Evolutionary conservation across 1,140 invertebrate species (phyloP).

Genomic region (Lordiphosa clarofinis): DNA sequence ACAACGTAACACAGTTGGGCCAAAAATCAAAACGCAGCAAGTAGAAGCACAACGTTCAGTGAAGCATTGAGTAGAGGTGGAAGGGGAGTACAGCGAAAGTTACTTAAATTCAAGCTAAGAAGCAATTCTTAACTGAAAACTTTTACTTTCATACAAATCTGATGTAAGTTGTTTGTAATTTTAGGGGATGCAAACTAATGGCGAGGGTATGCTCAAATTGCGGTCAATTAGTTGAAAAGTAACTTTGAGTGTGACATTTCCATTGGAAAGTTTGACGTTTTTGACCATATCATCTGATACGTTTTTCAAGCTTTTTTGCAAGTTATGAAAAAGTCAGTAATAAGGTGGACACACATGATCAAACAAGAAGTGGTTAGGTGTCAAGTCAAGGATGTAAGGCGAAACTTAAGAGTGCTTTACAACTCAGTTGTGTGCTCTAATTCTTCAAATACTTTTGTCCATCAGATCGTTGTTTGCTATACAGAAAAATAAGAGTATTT

Average conservation of each 20-base stretch:
- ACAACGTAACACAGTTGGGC: slow-evolving; percentile 62
- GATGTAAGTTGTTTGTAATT: slow-evolving; percentile 28
- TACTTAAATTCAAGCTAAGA: slow-evolving; percentile 64
- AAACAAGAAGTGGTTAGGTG: too few species aligned
- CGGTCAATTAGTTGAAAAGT: slow-evolving; percentile 8
- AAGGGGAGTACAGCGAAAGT: slow-evolving; percentile 19
- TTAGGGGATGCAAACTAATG: neutral
- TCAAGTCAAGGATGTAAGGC: too few species aligned
- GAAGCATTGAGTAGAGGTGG: neutral
- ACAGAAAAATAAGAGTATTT: too few species aligned
- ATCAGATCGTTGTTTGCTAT: too few species aligned
- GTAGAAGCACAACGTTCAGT: slow-evolving; percentile 8
- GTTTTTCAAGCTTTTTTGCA: too few species aligned
- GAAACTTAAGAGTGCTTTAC: too few species aligned
- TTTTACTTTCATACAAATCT: slow-evolving; percentile 50
- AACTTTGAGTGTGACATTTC: neutral
- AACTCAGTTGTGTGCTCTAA: too few species aligned
- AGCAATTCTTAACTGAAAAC: too few species aligned
- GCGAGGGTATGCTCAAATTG: slow-evolving; percentile 3
- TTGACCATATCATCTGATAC: too few species aligned
- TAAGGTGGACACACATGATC: too few species aligned
- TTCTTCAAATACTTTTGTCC: too few species aligned
- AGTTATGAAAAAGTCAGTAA: too few species aligned
- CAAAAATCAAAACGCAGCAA: slow-evolving; percentile 37
- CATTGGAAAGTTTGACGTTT: neutral